Evolutionary conservation across 2,888 invertebrate genomes (phyloP), one percentile per base, ranked within the genome.

Genomic region (Eurois occulta): DNA sequence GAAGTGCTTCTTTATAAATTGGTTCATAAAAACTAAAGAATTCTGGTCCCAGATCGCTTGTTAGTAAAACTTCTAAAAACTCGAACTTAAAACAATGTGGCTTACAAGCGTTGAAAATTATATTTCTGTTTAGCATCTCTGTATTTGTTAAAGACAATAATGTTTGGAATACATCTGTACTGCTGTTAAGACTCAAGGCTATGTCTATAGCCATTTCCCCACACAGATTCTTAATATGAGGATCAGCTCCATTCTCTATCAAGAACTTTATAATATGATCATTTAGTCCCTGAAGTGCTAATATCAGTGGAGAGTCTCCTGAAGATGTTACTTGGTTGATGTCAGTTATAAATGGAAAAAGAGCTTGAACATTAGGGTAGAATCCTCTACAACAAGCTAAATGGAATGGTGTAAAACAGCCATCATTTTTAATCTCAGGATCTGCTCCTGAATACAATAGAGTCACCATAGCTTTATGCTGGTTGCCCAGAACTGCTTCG

Each of bases 371-470:
- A 70, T 93, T 92, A 78, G 94, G 87, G 52, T 91, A 90, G 84
- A 93, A 94, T 21, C 96, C 95, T 87, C 94, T 94, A 75, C 92
- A 93, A 78, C 96, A 96, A 66, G 97, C 96, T 85, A 96, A 92
- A 86, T 97, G 96, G 72, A 97, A 95, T 67, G 97, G 93, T 78
- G 95, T 94, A 69, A 94, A 94, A 35, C 83, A 78, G 46, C 92
- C 90, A 43, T 93, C 93, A 92, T 97, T 97, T 75, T 86, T 91
- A 41, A 96, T 92, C 60, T 94, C 94, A 18, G 96, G 91, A 77
- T 95, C 91, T 1, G 96, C 97, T 71, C 96, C 97, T 43, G 95
- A 95, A 90, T 95, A 93, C 58, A 97, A 78, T 28, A 97, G 89
- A 2, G 93, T 76, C n/a, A 90, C 86, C 10, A 95, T 92, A 24